These are phyloP conservation scores for Aspidiotus rigidus DNA, from an alignment of 2,888 invertebrate species.

Conservation along the genomic window DNA sequence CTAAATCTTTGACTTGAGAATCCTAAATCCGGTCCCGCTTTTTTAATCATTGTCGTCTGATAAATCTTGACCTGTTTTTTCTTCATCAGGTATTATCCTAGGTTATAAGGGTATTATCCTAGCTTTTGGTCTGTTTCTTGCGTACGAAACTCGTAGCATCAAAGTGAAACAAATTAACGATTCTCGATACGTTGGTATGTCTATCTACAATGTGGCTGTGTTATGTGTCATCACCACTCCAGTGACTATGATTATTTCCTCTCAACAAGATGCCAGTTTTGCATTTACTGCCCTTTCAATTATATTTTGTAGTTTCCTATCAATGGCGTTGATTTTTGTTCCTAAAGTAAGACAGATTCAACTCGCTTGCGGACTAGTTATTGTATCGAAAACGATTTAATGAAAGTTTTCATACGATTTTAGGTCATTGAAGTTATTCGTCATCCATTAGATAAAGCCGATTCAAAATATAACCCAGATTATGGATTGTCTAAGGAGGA, in stretches of 20 bases:
- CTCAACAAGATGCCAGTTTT: conserved; percentile 95
- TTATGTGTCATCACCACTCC: conserved; percentile 96
- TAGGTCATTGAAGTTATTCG: conserved; percentile 81
- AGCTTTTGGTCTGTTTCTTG: conserved; percentile 92
- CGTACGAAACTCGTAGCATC: conserved; percentile 95
- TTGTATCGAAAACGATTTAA: background rate
- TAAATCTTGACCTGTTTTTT: conserved; percentile 13
- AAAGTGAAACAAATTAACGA: conserved; percentile 97
- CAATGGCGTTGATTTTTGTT: conserved; percentile 96
- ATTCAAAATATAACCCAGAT: conserved; percentile 78
- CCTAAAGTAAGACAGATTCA: conserved; percentile 66
- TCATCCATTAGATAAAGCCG: conserved; percentile 78
- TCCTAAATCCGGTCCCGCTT: too few relatives aligned
- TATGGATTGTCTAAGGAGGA: conserved; percentile 77
- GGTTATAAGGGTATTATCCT: conserved; percentile 94
- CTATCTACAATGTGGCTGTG: conserved; percentile 98
- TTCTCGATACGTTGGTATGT: conserved; percentile 96
- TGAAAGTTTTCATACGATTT: background rate
- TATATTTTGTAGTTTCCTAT: conserved; percentile 94
- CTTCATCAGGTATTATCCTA: conserved; percentile 72
- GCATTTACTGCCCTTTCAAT: conserved; percentile 93
- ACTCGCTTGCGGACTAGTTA: background rate
- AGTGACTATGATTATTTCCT: conserved; percentile 91
- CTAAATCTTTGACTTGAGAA: too few relatives aligned
- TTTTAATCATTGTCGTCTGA: too few relatives aligned